These are phyloP conservation scores for Columba livia DNA, from an alignment of 2,113 vertebrate species.

Conservation along the genomic window DNA sequence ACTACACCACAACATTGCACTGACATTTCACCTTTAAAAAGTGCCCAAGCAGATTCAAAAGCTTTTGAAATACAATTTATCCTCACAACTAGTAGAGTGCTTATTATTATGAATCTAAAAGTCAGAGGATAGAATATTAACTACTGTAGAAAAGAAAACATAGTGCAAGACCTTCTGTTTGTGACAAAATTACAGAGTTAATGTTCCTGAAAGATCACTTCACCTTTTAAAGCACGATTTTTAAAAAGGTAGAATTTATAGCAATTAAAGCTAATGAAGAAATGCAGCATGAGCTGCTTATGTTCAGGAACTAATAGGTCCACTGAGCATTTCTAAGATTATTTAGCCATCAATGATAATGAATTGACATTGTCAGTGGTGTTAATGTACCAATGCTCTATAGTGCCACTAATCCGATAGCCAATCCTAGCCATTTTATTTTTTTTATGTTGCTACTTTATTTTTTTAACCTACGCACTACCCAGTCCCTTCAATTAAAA, in stretches of 20 bases:
- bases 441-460: slow-evolving; percentile 44
- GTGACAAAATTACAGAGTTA: slow-evolving; percentile 82
- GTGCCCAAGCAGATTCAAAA: slow-evolving; percentile 34
- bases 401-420: slow-evolving; percentile 50
- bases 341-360: slow-evolving; percentile 84
- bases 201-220: slow-evolving; percentile 85
- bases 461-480: slow-evolving; percentile 32
- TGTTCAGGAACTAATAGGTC: slow-evolving; percentile 84
- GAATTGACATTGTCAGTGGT: slow-evolving; percentile 80
- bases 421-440: slow-evolving; percentile 47
- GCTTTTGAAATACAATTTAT: slow-evolving; percentile 64
- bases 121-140: slow-evolving; percentile 65
- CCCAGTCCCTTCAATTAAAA: neutral
- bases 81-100: slow-evolving; percentile 46
- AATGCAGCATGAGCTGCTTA: slow-evolving; percentile 83
- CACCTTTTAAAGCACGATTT: slow-evolving; percentile 83
- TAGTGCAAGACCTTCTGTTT: slow-evolving; percentile 78
- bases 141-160: slow-evolving; percentile 75
- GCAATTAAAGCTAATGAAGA: slow-evolving; percentile 87
- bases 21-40: slow-evolving; percentile 62
- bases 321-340: slow-evolving; percentile 81
- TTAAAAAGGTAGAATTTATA: slow-evolving; percentile 84
- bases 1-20: neutral
- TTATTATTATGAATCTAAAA: slow-evolving; percentile 67
- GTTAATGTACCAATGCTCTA: slow-evolving; percentile 72